Conservation (phyloP, 2,113 vertebrate genomes). For the Ciconia boyciana region DNA sequence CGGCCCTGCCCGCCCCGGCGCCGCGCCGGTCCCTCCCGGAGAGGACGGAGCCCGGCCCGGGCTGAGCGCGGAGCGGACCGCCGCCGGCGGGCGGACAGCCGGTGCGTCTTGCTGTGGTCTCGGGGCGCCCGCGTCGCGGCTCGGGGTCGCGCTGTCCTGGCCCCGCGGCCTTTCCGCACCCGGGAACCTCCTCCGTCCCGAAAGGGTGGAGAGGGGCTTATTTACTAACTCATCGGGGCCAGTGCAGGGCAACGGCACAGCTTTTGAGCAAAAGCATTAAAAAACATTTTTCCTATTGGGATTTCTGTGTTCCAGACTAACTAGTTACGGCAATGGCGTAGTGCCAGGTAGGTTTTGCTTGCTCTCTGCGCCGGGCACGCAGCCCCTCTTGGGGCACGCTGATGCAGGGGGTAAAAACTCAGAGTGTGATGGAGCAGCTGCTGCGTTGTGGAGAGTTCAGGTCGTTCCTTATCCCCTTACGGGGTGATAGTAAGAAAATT, state of each 20-base stretch:
- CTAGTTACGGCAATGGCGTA: rapidly evolving
- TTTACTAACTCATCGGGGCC: rapidly evolving
- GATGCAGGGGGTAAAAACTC: not conserved
- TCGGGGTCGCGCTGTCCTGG: not conserved
- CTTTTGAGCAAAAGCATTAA: not conserved
- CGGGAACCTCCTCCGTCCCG: rapidly evolving
- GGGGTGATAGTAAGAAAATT: not conserved
- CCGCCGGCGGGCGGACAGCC: no score
- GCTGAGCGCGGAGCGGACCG: no score
- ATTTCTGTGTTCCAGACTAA: no score
- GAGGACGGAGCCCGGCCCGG: not conserved
- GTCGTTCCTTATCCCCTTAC: no score
- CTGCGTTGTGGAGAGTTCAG: rapidly evolving
- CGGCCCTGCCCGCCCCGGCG: no score
- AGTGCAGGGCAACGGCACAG: not conserved
- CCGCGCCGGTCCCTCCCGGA: no score
- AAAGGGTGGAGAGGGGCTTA: rapidly evolving
- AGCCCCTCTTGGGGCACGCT: no score
- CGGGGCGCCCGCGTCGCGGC: no score
- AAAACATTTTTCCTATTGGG: rapidly evolving
- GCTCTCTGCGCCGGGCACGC: rapidly evolving
- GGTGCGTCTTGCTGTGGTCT: not conserved
- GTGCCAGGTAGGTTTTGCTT: rapidly evolving
- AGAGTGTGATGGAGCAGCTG: rapidly evolving
- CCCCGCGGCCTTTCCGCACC: not conserved